These are phyloP conservation scores for Gallinago media DNA, from an alignment of 2,113 vertebrate genomes.

Conservation along the genomic window DNA sequence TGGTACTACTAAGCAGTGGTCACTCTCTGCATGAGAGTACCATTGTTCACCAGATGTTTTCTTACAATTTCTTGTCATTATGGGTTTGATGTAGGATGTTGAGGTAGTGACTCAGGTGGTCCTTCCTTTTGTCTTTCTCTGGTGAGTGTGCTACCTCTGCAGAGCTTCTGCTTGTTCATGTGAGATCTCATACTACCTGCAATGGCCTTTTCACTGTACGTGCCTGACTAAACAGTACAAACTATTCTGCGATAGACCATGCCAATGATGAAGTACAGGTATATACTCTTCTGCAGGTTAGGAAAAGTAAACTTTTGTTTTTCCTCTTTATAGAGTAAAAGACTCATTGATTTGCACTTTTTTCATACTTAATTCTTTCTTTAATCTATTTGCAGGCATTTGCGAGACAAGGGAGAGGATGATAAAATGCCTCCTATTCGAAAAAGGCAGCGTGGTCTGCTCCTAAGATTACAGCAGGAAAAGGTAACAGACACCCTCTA, in stretches of 20 bases:
- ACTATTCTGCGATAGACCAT: neutral
- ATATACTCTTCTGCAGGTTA: neutral
- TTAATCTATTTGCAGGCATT: conserved; percentile 73
- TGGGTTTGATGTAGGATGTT: neutral
- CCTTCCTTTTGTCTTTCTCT: neutral
- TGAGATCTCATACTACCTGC: neutral
- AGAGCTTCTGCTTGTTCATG: neutral
- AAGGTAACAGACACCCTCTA: conserved; percentile 81
- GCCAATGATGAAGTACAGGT: neutral
- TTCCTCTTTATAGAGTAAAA: neutral
- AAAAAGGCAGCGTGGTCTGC: conserved; percentile 92
- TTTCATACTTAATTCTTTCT: neutral
- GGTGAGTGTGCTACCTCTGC: neutral
- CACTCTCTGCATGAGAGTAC: neutral
- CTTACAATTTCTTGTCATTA: neutral
- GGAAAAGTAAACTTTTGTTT: neutral
- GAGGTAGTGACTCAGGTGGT: neutral
- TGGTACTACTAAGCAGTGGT: neutral
- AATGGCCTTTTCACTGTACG: neutral
- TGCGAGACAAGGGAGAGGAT: conserved; percentile 98
- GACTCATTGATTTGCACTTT: neutral
- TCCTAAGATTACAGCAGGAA: conserved; percentile 93
- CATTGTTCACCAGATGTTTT: neutral
- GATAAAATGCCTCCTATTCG: conserved; percentile 98
- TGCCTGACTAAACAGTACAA: neutral